Evolutionary conservation across 2,797 vertebrate genomes (phyloP), one percentile per base, ranked within the genome.

Genomic region (Bufotes viridis): DNA sequence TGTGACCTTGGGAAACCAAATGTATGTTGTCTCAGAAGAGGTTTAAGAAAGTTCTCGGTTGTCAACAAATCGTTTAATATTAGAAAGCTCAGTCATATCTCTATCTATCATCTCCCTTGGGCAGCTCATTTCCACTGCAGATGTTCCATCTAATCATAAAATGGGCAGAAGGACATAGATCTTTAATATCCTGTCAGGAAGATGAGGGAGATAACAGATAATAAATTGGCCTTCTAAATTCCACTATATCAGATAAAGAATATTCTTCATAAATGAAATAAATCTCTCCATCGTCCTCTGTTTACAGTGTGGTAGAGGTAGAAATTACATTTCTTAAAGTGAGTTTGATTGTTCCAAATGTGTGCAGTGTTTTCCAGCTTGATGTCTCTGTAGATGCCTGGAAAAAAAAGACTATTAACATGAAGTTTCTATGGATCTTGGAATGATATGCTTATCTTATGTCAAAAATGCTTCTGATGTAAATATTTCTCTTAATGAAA

Each of bases 171-270:
- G 82, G 85, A 75, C 82, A 84, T 51, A 57, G 72, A 87, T 87
- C 78, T 87, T 90, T 87, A 84, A 90, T 87, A 90, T 87, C 89
- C 85, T 87, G 85, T 87, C 78, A 87, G 85, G 67, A 51, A 80
- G 55, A 87, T 87, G 69, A 51, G 34, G 51, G 69, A 82, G 79
- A 89, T 81, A 86, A 34, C 53, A 51, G 49, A 60, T 53, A 87
- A 82, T 80, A 87, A 87, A 90, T 74, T 61, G 69, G n/a, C 26
- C 57, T 65, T 90, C 78, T 84, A 75, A 26, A 86, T 78, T 65
- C 14, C 53, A 53, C 24, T 65, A 53, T 70, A 72, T n/a, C 58
- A 80, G 34, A 72, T 29, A 86, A 57, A 70, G 57, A 20, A 81
- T 75, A 58, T 86, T 70, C 74, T 24, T 72, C n/a, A 65, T 18